These are phyloP conservation scores for Nicator chloris DNA, from an alignment of 2,113 vertebrate genomes.

Conservation along the genomic window DNA sequence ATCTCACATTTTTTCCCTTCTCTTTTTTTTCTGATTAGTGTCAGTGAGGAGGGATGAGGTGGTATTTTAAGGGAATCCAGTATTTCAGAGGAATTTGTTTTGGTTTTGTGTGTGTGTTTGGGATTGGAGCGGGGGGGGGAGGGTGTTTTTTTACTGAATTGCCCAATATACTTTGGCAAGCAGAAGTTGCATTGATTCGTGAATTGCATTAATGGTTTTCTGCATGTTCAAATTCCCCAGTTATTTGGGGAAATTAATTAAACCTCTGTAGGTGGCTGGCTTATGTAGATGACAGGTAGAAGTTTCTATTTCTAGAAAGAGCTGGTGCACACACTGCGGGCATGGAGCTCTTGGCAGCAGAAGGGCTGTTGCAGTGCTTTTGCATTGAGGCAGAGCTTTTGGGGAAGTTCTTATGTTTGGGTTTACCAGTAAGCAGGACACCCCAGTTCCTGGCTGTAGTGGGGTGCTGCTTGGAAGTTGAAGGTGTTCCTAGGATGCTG, in stretches of 20 bases:
- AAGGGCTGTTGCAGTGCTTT: neutral
- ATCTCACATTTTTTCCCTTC: neutral
- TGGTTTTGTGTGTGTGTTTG: neutral
- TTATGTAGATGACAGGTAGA: neutral
- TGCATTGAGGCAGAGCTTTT: neutral
- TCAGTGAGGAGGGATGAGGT: neutral
- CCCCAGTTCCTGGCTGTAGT: accelerated
- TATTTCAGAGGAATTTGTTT: neutral
- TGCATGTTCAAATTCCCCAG: neutral
- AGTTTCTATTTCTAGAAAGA: neutral
- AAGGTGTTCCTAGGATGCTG: neutral
- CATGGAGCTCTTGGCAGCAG: neutral
- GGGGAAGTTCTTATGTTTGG: neutral
- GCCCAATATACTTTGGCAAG: constrained; percentile 24
- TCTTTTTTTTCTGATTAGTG: neutral
- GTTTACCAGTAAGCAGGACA: neutral
- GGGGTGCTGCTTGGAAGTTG: neutral
- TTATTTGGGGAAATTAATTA: neutral
- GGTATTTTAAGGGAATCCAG: neutral
- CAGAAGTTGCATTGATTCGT: constrained; percentile 2
- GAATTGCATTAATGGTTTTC: neutral
- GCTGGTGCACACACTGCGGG: neutral
- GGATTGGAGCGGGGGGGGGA: accelerated
- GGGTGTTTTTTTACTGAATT: neutral
- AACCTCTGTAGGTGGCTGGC: neutral